Evolutionary conservation across 2,113 vertebrate species (phyloP).

Genomic region (Zosterops pallidus): DNA sequence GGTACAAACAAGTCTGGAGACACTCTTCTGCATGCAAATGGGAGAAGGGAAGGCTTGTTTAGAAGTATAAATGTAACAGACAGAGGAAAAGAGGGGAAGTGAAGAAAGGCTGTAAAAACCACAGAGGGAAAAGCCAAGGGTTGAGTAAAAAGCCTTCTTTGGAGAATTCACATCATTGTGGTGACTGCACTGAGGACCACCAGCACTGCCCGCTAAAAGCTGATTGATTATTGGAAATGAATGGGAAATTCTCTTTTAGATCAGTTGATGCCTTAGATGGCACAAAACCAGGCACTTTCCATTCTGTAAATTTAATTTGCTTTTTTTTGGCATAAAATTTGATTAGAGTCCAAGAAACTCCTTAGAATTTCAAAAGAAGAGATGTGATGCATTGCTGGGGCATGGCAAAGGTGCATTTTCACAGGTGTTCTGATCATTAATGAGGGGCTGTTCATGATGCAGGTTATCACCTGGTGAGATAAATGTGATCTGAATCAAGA

Average conservation of each 20-base stretch:
- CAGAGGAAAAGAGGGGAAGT: background rate
- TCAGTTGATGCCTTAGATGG: background rate
- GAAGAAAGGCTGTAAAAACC: background rate
- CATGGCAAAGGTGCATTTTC: background rate
- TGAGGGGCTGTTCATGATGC: background rate
- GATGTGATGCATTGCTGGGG: background rate
- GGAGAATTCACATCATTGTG: background rate
- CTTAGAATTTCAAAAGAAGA: background rate
- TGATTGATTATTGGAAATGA: background rate
- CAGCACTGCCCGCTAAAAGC: background rate
- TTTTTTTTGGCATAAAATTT: background rate
- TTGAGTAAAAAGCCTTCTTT: background rate
- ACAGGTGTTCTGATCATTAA: background rate
- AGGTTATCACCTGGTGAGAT: background rate
- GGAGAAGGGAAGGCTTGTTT: background rate
- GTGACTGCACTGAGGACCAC: background rate
- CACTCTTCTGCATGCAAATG: background rate
- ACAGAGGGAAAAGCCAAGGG: background rate
- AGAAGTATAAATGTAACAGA: background rate
- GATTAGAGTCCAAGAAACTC: background rate
- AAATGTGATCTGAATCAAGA: slow-evolving; percentile 10
- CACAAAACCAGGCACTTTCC: background rate
- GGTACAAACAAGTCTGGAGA: background rate
- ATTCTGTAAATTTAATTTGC: background rate
- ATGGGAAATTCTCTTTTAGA: background rate